phyloP scores from a whole-genome alignment of 2,113 vertebrate genomes.

The Hoplias malabaricus region DNA sequence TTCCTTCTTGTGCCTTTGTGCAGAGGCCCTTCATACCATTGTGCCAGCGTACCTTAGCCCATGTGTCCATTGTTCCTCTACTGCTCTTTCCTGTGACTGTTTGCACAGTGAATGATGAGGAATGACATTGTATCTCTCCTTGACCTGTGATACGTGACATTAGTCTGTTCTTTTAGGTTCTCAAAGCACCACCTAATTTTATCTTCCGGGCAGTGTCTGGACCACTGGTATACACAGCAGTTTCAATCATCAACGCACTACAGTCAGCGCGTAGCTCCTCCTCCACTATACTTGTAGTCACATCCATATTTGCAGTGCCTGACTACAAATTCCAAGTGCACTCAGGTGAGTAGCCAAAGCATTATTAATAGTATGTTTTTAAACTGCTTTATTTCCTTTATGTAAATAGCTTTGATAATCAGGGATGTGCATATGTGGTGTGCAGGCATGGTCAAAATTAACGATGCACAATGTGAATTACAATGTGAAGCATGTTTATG shows the following conservation, averaged over 20 bases:
- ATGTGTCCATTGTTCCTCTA: too few relatives aligned
- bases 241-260: conserved; percentile 87
- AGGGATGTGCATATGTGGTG: not conserved
- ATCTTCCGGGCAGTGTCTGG: conserved; percentile 89
- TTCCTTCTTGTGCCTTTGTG: too few relatives aligned
- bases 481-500: too few relatives aligned
- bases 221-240: conserved; percentile 86
- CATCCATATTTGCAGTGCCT: conserved; percentile 77
- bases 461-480: too few relatives aligned
- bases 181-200: conserved; percentile 82
- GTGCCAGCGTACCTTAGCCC: too few relatives aligned
- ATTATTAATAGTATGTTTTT: not conserved
- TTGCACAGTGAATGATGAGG: not conserved
- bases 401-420: too few relatives aligned
- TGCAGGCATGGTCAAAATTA: too few relatives aligned
- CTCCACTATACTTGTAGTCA: conserved; percentile 75
- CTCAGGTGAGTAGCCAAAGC: conserved; percentile 72
- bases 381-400: not conserved
- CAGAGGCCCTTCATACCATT: too few relatives aligned
- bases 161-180: conserved; percentile 75
- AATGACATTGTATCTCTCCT: not conserved
- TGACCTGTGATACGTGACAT: not conserved
- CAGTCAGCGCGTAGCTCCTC: conserved; percentile 70
- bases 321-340: conserved; percentile 85
- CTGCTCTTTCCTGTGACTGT: not conserved